Conservation (phyloP, 23 tunicate genomes). For the Diplosoma virens region DNA sequence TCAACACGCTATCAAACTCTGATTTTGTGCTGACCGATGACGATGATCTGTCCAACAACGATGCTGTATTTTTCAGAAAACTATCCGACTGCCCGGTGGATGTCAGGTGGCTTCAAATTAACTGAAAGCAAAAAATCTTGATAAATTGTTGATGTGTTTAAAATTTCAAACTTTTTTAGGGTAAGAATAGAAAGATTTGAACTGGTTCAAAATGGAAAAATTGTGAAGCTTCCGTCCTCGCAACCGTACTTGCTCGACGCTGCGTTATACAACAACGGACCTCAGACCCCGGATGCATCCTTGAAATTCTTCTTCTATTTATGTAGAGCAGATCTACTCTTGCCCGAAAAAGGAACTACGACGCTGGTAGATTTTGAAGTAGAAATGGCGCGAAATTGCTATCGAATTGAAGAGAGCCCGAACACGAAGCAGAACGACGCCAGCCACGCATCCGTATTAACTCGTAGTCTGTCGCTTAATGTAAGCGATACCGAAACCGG, state of each 20-base stretch:
- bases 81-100: background rate
- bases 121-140: background rate
- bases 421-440: background rate
- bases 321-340: background rate
- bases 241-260: background rate
- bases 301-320: background rate
- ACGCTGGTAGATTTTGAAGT: background rate
- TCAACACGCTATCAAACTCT: background rate
- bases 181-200: background rate
- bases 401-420: background rate
- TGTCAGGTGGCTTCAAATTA: background rate
- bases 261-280: background rate
- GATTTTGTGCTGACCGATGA: background rate
- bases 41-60: background rate
- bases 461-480: background rate
- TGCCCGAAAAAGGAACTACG: background rate
- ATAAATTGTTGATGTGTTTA: background rate
- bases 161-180: background rate
- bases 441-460: background rate
- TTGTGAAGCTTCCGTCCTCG: background rate
- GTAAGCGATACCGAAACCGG: conserved; percentile 23
- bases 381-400: no score
- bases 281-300: background rate
- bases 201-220: background rate
- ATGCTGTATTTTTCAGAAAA: background rate